Conservation (phyloP, 2,888 invertebrate genomes). For the Drosophila birchii region DNA sequence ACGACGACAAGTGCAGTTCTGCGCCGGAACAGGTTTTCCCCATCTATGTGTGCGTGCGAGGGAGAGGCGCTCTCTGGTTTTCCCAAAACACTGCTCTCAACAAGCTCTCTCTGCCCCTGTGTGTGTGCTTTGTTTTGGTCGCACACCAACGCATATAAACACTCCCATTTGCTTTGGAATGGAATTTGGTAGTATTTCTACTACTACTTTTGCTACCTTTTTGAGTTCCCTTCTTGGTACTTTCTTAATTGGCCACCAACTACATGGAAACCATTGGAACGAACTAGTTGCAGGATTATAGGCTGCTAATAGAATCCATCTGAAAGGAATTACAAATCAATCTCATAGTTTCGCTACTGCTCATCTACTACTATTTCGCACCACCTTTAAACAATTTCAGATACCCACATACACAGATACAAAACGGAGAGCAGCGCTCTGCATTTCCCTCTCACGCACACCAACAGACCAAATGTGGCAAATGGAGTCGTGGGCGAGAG, state of each 20-base stretch:
- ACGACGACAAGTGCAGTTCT: constrained; percentile 75
- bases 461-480: constrained; percentile 34
- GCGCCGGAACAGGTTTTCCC: constrained; percentile 74
- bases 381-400: neutral
- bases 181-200: constrained; percentile 47
- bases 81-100: constrained; percentile 28
- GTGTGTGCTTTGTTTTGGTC: constrained; percentile 82
- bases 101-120: constrained; percentile 38
- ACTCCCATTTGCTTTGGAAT: neutral
- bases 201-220: constrained; percentile 29
- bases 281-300: too few relatives aligned
- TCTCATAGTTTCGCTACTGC: neutral
- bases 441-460: constrained; percentile 55
- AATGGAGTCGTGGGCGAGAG: constrained; percentile 56
- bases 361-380: constrained; percentile 42
- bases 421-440: constrained; percentile 1
- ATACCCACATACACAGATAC: constrained; percentile 9
- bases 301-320: neutral
- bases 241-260: neutral
- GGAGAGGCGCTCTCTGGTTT: constrained; percentile 49
- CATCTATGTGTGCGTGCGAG: constrained; percentile 39
- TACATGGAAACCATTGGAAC: too few relatives aligned
- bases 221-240: neutral
- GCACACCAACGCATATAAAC: constrained; percentile 60
- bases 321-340: neutral